These are phyloP conservation scores for Syrista parreyssii DNA, from an alignment of 2,888 invertebrate genomes.

Conservation along the genomic window DNA sequence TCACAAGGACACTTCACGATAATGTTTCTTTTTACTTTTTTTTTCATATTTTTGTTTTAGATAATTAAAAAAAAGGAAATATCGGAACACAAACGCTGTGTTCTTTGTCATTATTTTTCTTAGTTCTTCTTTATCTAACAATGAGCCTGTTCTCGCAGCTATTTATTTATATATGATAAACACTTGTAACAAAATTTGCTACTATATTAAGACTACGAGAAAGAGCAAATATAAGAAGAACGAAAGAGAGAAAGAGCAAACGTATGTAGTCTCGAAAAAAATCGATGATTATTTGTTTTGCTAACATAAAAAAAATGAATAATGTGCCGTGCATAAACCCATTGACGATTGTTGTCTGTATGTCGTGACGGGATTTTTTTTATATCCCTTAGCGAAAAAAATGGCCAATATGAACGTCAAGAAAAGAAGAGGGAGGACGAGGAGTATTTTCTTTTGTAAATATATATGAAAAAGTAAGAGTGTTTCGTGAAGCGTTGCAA, in stretches of 20 bases:
- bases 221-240: background rate
- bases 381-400: background rate
- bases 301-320: background rate
- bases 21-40: background rate
- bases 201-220: background rate
- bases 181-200: conserved; percentile 21
- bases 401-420: background rate
- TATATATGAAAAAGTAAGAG: background rate
- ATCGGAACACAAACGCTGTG: background rate
- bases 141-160: conserved; percentile 37
- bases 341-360: background rate
- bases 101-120: background rate
- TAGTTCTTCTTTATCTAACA: background rate
- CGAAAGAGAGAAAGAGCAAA: background rate
- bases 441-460: background rate
- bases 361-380: background rate
- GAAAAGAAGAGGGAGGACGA: background rate
- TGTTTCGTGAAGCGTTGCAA: background rate
- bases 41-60: conserved; percentile 3
- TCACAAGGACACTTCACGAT: background rate
- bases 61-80: background rate
- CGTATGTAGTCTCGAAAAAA: background rate
- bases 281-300: too few species aligned
- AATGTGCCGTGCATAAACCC: background rate
- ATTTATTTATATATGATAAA: conserved; percentile 51